Percentiles rank a stretch among this genome's conserved stretches.
phyloP scores from a whole-genome alignment of 2,797 vertebrate genomes.

The Halcyon chelicuti region DNA sequence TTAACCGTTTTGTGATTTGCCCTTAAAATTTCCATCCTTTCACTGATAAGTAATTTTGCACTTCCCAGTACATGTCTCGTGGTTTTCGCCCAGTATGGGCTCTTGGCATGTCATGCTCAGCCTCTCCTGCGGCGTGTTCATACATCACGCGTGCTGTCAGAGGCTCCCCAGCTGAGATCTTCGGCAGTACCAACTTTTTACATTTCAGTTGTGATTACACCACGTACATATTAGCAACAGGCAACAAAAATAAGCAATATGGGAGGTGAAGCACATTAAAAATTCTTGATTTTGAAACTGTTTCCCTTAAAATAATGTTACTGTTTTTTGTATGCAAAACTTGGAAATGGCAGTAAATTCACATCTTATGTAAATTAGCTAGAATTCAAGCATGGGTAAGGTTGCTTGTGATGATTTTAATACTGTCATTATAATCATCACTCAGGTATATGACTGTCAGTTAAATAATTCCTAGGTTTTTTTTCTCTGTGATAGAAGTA shows the following conservation, averaged over 20 bases:
- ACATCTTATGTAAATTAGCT: slow-evolving; percentile 4
- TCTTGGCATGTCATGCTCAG: background rate
- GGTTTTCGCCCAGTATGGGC: background rate
- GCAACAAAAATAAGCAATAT: background rate
- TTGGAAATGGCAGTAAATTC: background rate
- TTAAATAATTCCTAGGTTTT: background rate
- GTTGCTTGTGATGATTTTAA: slow-evolving; percentile 34
- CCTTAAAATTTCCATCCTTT: background rate
- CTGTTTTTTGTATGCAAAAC: background rate
- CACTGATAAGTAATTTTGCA: background rate
- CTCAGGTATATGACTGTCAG: slow-evolving; percentile 16
- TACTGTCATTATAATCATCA: background rate
- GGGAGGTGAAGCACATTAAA: background rate
- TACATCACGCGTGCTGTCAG: background rate
- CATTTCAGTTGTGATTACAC: background rate
- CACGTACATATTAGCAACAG: background rate
- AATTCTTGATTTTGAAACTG: background rate
- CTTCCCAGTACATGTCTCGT: background rate
- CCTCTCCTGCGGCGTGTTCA: background rate
- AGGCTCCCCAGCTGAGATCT: background rate
- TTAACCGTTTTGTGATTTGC: background rate
- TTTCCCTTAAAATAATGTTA: background rate
- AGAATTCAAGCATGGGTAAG: background rate
- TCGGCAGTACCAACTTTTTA: background rate
- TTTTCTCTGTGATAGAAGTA: background rate